Evolutionary conservation across 2,888 invertebrate genomes (phyloP), one percentile per base, ranked within the genome.

Genomic region (Drosophila lutescens): DNA sequence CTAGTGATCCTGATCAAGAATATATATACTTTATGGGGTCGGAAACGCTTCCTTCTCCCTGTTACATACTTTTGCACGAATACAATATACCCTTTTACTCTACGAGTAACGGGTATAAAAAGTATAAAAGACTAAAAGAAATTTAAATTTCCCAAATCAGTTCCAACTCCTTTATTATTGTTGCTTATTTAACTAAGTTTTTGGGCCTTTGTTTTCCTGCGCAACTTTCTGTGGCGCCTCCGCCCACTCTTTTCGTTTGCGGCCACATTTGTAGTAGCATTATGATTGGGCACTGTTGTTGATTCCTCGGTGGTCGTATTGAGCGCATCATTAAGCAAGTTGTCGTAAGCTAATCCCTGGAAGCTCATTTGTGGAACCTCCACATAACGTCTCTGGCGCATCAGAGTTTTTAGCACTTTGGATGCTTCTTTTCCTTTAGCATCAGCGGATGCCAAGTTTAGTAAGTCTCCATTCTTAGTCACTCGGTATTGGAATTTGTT

Each of bases 281-380:
- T 8, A 10, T 51, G 47, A 15, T 32, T 71, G 2, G 46, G 12
- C 34, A 53, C 5, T 12, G 47, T 41, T 7, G 17, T 5, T 40
- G 38, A 2, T n/a, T 20, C 20, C 23, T 26, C 23, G 6, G 62
- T 62, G 17, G 53, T 72, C 3, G 26, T 63, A 32, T 41, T 57
- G 6, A 77, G 23, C 0, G 75, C 66, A 15, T 63, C 46, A 2
- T 44, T 56, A 2, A 66, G 62, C 2, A 82, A 44, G 1, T 7
- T 38, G 38, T 75, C 63, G 32, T 73, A 82, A 1, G 73, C 66
- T 17, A 13, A 10, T 1, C 66, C 69, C 3, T 50, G 60, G 12
- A 80, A 76, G 13, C 43, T 77, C 32, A 80, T 47, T 15, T 73
- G 51, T 1, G 83, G 83, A 38, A 77, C 68, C 44, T 82, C 57